Conservation (phyloP, 1,140 invertebrate genomes). For the Lycorma delicatula region DNA sequence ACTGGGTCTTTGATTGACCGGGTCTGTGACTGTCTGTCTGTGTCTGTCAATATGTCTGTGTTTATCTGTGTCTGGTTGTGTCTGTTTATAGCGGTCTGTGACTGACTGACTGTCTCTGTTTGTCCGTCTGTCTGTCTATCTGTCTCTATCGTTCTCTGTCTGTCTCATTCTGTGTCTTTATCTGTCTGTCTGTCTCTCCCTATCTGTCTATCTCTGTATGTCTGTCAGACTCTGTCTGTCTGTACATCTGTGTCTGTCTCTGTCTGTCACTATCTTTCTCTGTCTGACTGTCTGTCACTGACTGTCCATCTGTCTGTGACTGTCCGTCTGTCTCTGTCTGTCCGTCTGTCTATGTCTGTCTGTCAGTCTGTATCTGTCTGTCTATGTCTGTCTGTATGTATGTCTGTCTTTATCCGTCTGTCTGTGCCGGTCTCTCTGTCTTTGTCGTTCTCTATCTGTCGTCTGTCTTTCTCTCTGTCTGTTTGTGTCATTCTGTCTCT, state of each 20-base stretch:
- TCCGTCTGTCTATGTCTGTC: conserved; percentile 19
- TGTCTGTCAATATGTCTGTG: too few relatives aligned
- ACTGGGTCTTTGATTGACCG: too few relatives aligned
- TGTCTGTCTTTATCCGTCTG: conserved; percentile 18
- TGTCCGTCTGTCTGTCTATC: too few relatives aligned
- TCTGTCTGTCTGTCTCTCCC: too few relatives aligned
- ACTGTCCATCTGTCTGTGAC: conserved; percentile 20
- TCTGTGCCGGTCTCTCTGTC: conserved; percentile 6
- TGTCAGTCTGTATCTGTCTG: conserved; percentile 21
- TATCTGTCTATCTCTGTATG: conserved; percentile 21
- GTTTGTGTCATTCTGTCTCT: conserved; percentile 20
- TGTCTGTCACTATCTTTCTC: conserved; percentile 21
- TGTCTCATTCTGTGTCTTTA: too few relatives aligned
- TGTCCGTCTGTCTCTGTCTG: conserved; percentile 16
- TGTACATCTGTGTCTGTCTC: conserved; percentile 8
- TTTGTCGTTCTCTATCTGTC: background rate
- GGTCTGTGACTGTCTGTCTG: too few relatives aligned
- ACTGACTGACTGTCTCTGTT: too few relatives aligned
- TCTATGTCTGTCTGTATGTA: conserved; percentile 19
- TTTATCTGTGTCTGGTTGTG: too few relatives aligned
- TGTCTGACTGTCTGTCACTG: conserved; percentile 12
- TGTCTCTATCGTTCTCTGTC: too few relatives aligned
- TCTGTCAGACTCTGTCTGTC: conserved; percentile 17
- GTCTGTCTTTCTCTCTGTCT: conserved; percentile 21
- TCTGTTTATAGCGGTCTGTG: too few relatives aligned